These are phyloP conservation scores for Limnothrissa miodon DNA, from an alignment of 2,113 vertebrate genomes.

Conservation along the genomic window DNA sequence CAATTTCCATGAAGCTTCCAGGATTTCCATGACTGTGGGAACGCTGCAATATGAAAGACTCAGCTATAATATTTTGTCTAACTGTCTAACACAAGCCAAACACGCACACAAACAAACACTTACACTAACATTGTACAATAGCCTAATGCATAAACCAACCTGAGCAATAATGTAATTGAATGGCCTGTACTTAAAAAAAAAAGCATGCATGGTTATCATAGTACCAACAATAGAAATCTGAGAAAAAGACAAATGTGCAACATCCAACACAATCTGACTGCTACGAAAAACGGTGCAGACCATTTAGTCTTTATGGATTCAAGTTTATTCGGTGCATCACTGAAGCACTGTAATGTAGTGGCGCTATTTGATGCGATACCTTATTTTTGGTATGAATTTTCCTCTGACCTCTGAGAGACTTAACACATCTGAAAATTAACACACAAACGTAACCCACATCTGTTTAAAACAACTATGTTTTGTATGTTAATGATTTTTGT, in stretches of 20 bases:
- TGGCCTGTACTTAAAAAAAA: background rate
- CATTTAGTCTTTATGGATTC: background rate
- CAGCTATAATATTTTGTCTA: background rate
- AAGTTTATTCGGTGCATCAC: background rate
- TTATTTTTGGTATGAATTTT: too few relatives aligned
- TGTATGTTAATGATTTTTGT: too few relatives aligned
- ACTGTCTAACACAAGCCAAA: background rate
- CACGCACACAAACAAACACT: background rate
- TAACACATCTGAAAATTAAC: too few relatives aligned
- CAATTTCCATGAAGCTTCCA: too few relatives aligned
- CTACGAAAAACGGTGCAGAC: background rate
- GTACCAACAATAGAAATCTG: background rate
- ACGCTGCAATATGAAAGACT: background rate
- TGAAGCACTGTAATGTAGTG: background rate
- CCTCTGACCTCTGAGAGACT: too few relatives aligned
- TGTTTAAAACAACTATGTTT: too few relatives aligned
- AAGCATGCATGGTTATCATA: background rate
- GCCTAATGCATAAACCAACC: background rate
- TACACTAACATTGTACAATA: background rate
- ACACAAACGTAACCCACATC: too few relatives aligned
- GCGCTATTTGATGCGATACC: too few relatives aligned
- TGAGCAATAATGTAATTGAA: background rate
- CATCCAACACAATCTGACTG: background rate
- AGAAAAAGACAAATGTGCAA: background rate
- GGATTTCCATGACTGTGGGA: too few relatives aligned